phyloP scores from a whole-genome alignment of 2,113 vertebrate genomes.

The Gobio gobio region DNA sequence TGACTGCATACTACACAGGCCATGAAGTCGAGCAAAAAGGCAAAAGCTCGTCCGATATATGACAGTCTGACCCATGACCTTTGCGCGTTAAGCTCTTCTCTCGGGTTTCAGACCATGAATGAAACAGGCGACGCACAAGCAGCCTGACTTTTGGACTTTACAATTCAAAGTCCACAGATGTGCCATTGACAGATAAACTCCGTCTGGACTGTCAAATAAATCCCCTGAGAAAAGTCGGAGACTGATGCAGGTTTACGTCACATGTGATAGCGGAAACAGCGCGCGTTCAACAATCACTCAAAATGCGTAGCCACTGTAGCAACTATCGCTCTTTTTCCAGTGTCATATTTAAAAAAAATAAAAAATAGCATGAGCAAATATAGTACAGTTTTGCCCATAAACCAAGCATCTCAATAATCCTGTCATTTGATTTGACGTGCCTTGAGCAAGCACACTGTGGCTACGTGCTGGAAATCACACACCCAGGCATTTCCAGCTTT shows the following conservation, averaged over 20 bases:
- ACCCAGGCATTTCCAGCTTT: slow-evolving; percentile 23
- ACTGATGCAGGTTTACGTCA: background rate
- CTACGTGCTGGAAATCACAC: slow-evolving; percentile 59
- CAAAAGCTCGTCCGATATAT: background rate
- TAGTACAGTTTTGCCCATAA: background rate
- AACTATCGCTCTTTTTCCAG: background rate
- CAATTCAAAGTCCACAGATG: slow-evolving; percentile 30
- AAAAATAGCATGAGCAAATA: no score
- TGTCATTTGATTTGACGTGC: background rate
- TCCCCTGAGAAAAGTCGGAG: background rate
- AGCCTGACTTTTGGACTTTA: slow-evolving; percentile 5
- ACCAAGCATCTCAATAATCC: background rate
- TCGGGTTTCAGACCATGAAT: background rate
- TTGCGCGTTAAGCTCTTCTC: background rate
- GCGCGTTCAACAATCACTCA: background rate
- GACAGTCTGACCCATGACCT: background rate
- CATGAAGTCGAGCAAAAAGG: background rate
- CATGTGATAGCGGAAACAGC: slow-evolving; percentile 17
- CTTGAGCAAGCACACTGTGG: background rate
- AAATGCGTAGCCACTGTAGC: background rate
- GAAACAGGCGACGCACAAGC: background rate
- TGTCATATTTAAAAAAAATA: background rate
- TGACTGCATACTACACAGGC: slow-evolving; percentile 68
- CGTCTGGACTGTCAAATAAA: background rate
- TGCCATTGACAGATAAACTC: background rate